Base-by-base conservation (phyloP, 2,888 invertebrate genomes). In the Mimumesa dahlbomi region DNA sequence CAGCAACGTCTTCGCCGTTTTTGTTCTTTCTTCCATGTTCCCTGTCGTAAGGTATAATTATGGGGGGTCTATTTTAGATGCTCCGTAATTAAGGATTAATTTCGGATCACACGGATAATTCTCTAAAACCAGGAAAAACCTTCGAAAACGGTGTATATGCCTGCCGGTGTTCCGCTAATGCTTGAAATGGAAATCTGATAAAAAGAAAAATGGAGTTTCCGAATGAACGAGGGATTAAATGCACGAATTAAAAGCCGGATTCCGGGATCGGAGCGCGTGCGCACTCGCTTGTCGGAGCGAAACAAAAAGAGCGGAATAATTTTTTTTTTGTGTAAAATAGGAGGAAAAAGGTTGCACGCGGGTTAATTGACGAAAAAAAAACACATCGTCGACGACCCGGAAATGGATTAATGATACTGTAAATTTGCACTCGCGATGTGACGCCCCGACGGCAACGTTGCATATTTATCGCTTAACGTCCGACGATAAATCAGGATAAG, bases 401-500 rank as follows among this genome's bases (percentile, higher is more conserved):
- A 40, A 13, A 48, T 11, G 36, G 50, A 57, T 57, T 46, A 57
- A 46, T 13, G 38, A 56, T 19, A 50, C 25, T 42, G 49, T 52
- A 29, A 46, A 45, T 56, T 62, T 31, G 25, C 40, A n/a, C 43
- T 14, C 29, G n/a, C 22, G 11, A 18, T 14, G 22, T 7, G 34
- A 31, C 18, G 13, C 16, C 2, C 13, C 11, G 2, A 14, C 49
- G 11, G 7, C 9, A 38, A 6, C 25, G 14, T 48, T 11, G 40
- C 3, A 31, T 52, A 52, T 63, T 63, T 63, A 21, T 34, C 31
- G 38, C 43, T 16, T 9, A 48, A 5, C 21, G 22, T 14, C 9
- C 14, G 13, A 18, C 69, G 40, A 70, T 66, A 61, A 66, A 70
- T 70, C 66, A 59, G 66, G 66, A 50, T 70, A 70, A 59, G 59